These are phyloP conservation scores for Ellobium chinense DNA, from an alignment of 2,888 invertebrate genomes.

Conservation along the genomic window DNA sequence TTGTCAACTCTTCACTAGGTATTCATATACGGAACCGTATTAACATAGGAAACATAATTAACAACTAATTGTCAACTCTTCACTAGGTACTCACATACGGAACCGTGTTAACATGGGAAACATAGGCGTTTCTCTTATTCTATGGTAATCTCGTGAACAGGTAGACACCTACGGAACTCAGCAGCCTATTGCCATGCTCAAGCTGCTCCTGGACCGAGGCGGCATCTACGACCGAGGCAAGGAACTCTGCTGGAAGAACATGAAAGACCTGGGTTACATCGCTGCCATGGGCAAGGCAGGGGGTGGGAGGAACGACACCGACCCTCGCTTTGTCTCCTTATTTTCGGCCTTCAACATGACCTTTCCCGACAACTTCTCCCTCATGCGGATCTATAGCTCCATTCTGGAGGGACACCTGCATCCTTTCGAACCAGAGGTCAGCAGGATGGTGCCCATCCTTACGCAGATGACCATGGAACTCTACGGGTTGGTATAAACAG, in stretches of 20 bases:
- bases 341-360: conserved; percentile 92
- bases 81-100: no score
- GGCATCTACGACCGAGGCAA: conserved; percentile 94
- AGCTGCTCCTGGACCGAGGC: conserved; percentile 90
- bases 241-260: conserved; percentile 92
- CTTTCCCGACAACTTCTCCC: conserved; percentile 88
- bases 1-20: no score
- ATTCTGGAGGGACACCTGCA: conserved; percentile 89
- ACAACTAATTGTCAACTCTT: no score
- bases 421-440: conserved; percentile 85
- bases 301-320: conserved; percentile 93
- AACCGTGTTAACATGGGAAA: no score
- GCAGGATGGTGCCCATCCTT: conserved; percentile 84
- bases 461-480: conserved; percentile 89
- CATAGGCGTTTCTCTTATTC: no score
- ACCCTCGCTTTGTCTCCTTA: conserved; percentile 93
- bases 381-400: conserved; percentile 89
- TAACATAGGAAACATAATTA: no score
- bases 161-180: conserved; percentile 93
- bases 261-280: conserved; percentile 86
- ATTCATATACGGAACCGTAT: no score
- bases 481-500: conserved; percentile 87
- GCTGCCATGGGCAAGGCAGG: conserved; percentile 84
- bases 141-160: no score
- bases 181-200: conserved; percentile 95